Evolutionary conservation across 2,113 vertebrate species (phyloP).

Genomic region (Xiphophorus maculatus): DNA sequence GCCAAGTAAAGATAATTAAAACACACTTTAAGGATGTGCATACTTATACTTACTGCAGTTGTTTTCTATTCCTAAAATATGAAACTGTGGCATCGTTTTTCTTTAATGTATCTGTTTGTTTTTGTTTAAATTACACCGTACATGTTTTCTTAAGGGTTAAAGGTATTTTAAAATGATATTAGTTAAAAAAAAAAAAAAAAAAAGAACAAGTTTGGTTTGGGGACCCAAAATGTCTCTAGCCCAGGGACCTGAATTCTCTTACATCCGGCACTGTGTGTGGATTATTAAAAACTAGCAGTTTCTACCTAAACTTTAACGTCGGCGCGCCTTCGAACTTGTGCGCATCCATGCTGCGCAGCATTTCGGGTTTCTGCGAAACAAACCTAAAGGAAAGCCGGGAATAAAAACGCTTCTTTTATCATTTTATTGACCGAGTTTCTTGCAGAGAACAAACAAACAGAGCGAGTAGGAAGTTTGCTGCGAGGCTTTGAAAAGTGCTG

Average conservation of each 20-base stretch:
- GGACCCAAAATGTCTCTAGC: background rate
- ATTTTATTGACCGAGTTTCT: constrained; percentile 53
- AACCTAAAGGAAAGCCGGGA: background rate
- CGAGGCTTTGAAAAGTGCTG: constrained; percentile 64
- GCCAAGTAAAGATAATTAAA: no score
- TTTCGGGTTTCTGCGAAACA: background rate
- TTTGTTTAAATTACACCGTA: no score
- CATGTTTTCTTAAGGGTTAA: no score
- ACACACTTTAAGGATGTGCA: no score
- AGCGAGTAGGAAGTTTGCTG: constrained; percentile 66
- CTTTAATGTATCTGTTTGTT: no score
- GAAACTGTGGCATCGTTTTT: no score
- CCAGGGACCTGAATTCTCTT: background rate
- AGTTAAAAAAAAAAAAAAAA: no score
- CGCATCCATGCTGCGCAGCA: no score
- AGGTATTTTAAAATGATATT: no score
- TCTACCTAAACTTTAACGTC: background rate
- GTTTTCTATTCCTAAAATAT: no score
- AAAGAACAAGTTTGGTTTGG: background rate
- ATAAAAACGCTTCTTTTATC: constrained; percentile 2
- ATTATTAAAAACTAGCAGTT: background rate
- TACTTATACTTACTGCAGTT: no score
- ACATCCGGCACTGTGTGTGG: background rate
- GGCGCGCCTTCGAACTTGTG: no score
- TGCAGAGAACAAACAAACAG: constrained; percentile 59